These are phyloP conservation scores for Odontocolon sp. DNA, from an alignment of 2,888 invertebrate species.

Conservation along the genomic window DNA sequence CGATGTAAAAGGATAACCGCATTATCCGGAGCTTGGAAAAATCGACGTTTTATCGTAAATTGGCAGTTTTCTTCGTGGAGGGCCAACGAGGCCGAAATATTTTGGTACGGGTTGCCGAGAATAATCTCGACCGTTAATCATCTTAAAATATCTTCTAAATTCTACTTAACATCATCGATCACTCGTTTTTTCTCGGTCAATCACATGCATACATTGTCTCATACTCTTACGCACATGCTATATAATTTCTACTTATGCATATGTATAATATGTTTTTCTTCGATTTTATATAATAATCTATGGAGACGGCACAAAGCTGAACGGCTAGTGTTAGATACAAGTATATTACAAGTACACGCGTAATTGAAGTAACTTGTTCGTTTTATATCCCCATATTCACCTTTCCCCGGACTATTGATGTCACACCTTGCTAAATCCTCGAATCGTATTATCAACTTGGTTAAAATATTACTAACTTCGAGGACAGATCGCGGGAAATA, in stretches of 20 bases:
- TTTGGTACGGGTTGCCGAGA: conserved; percentile 39
- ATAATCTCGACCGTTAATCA: conserved; percentile 49
- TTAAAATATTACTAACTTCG: not conserved
- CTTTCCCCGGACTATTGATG: not conserved
- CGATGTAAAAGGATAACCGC: no score
- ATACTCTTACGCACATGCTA: conserved; percentile 30
- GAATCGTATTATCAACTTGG: conserved; percentile 1
- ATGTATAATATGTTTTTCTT: conserved; percentile 61
- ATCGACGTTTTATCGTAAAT: no score
- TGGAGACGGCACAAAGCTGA: conserved; percentile 80
- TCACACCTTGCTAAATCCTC: conserved; percentile 3
- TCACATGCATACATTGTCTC: conserved; percentile 19
- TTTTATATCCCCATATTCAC: not conserved
- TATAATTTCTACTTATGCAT: conserved; percentile 60
- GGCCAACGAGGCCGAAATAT: conserved; percentile 11
- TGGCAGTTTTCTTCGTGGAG: conserved; percentile 9
- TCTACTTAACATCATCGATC: conserved; percentile 31
- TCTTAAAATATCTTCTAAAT: conserved; percentile 59
- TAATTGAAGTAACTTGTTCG: conserved; percentile 53
- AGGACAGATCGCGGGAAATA: not conserved
- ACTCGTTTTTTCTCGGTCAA: conserved; percentile 13
- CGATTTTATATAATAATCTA: conserved; percentile 70
- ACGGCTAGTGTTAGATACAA: conserved; percentile 78
- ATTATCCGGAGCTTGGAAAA: no score
- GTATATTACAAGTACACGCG: conserved; percentile 76